These are phyloP conservation scores for Athalia rosae DNA, from an alignment of 2,888 invertebrate genomes.

Conservation along the genomic window DNA sequence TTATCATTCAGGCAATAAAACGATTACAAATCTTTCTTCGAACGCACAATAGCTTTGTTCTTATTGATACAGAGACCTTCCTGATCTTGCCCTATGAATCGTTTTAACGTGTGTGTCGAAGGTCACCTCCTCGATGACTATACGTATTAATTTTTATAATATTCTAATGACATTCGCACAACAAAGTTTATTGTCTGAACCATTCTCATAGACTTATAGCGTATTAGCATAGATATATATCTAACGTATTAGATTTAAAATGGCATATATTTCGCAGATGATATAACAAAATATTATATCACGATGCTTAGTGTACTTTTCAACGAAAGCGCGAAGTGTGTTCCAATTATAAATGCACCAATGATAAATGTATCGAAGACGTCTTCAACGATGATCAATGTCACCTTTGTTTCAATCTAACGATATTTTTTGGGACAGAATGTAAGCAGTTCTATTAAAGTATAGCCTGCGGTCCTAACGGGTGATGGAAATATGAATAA, in stretches of 20 bases:
- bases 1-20: neutral
- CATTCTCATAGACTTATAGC: neutral
- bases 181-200: constrained; percentile 6
- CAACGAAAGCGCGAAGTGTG: neutral
- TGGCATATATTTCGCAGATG: too few species aligned
- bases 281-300: too few species aligned
- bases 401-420: too few species aligned
- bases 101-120: constrained; percentile 27
- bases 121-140: constrained; percentile 26
- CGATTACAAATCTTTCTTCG: constrained; percentile 32
- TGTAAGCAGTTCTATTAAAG: too few species aligned
- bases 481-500: too few species aligned
- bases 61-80: constrained; percentile 1
- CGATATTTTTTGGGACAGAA: too few species aligned
- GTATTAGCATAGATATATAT: too few species aligned
- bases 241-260: constrained; percentile 22
- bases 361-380: neutral
- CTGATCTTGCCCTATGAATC: constrained; percentile 30
- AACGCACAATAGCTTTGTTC: constrained; percentile 27
- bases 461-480: too few species aligned
- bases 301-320: too few species aligned
- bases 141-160: constrained; percentile 33
- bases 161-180: constrained; percentile 26
- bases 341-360: neutral
- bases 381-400: constrained; percentile 15